Evolutionary conservation across 2,888 invertebrate genomes (phyloP), one percentile per base, ranked within the genome.

Genomic region (Craniophora ligustri): DNA sequence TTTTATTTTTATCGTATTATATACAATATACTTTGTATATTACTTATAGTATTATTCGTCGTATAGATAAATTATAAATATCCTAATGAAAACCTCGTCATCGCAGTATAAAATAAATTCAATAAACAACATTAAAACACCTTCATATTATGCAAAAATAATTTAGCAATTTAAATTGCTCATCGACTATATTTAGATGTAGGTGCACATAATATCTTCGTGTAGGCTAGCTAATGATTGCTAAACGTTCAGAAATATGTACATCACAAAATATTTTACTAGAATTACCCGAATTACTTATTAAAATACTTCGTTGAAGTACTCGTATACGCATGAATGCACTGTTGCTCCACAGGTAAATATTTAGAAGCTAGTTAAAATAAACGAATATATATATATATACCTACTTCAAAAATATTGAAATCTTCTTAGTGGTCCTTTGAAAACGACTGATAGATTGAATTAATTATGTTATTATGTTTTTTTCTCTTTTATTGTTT

Each of bases 251-350:
- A 10, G 6, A 18, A 31, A 31, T 40, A 26, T 11, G 16, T 49
- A n/a, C n/a, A n/a, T n/a, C n/a, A n/a, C n/a, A 23, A 23, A 36
- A 40, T 36, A 40, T 13, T 36, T 38, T 5, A 8, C 1, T 8
- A 28, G 16, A 3, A 36, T 39, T 16, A 39, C 7, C 23, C 2
- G 30, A 49, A 42, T 48, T 44, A 31, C 34, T 60, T 30, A 60
- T 66, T 50, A 50, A 59, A 62, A 66, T 50, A 34, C 32, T 21
- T 36, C n/a, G 13, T 23, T 15, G 8, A 34, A 53, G 1, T 56
- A n/a, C n/a, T n/a, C n/a, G n/a, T n/a, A 21, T 6, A 32, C 10
- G 48, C 16, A 31, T 28, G 21, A 44, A 34, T 39, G 30, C 19
- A 8, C 30, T 44, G 13, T 44, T 19, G 32, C 13, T 19, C 8